Conservation (phyloP, 2,113 vertebrate genomes). For the Chloebia gouldiae region DNA sequence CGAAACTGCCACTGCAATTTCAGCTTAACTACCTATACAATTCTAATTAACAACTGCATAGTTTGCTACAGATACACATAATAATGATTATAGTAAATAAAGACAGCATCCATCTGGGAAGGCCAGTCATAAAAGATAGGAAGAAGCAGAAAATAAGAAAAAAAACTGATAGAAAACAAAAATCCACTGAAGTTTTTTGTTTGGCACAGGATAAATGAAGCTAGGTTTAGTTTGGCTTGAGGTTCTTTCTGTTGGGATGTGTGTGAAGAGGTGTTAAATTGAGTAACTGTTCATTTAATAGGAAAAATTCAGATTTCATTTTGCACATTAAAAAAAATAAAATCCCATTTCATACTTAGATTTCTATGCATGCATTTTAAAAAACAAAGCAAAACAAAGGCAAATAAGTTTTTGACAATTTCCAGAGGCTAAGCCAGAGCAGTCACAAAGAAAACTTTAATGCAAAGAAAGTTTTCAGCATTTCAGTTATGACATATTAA, state of each 20-base stretch:
- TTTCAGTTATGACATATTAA: not conserved
- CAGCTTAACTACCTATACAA: not conserved
- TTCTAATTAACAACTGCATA: not conserved
- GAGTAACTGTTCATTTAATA: not conserved
- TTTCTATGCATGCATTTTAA: not conserved
- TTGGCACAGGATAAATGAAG: not conserved
- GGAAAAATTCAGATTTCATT: not conserved
- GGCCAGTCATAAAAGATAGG: not conserved
- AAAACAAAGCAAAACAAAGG: not conserved
- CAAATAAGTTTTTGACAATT: fast-evolving
- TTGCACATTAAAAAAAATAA: not conserved
- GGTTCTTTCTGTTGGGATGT: not conserved
- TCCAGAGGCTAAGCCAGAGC: not conserved
- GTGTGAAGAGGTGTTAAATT: not conserved
- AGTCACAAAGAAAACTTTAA: not conserved
- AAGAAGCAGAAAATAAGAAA: not conserved
- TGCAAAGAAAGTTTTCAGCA: not conserved
- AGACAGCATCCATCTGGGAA: not conserved
- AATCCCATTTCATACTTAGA: not conserved
- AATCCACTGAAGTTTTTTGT: not conserved
- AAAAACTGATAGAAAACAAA: not conserved
- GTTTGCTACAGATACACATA: not conserved
- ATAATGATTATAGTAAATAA: not conserved
- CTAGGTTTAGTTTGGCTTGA: not conserved
- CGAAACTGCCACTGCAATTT: no score